Conservation (phyloP, 2,888 invertebrate genomes). For the Lutraria lutraria region DNA sequence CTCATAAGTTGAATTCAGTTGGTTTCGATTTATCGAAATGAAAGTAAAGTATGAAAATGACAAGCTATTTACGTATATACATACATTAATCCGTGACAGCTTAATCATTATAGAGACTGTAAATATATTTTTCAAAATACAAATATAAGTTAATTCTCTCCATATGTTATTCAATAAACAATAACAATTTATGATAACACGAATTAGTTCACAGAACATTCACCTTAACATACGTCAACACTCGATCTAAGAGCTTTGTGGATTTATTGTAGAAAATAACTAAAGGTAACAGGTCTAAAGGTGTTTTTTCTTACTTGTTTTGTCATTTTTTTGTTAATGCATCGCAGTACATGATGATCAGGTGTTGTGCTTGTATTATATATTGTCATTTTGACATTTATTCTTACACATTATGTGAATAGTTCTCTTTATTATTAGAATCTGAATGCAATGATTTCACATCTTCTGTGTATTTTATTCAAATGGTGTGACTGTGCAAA, state of each 20-base stretch:
- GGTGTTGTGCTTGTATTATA: not conserved
- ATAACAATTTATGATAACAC: constrained; percentile 19
- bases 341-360: not conserved
- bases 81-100: not conserved
- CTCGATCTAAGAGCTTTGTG: not conserved
- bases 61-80: no score
- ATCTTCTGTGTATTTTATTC: no score
- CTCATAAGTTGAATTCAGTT: no score
- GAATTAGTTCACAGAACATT: not conserved
- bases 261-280: not conserved
- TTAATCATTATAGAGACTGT: not conserved
- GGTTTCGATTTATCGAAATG: no score
- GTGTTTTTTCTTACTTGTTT: not conserved
- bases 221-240: not conserved
- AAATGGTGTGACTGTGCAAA: no score
- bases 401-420: no score
- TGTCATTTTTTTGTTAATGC: not conserved
- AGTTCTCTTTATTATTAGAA: no score
- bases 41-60: no score
- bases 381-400: no score
- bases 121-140: not conserved
- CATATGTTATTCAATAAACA: constrained; percentile 12
- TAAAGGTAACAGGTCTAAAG: not conserved
- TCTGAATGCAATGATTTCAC: no score
- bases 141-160: not conserved